These are phyloP conservation scores for Xylota segnis DNA, from an alignment of 2,888 invertebrate species.

Conservation along the genomic window DNA sequence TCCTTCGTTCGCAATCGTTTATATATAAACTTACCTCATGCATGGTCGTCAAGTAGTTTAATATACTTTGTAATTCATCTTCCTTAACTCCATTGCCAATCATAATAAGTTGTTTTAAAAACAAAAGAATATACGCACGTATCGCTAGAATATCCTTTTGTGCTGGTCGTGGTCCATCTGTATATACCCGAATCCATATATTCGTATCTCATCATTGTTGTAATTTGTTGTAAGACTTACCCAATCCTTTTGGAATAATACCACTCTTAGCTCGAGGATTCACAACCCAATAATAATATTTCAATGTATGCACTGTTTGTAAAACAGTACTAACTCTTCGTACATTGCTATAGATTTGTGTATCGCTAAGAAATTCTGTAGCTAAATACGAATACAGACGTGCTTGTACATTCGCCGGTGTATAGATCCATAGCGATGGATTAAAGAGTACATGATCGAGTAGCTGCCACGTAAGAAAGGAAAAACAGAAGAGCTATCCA, in stretches of 20 bases:
- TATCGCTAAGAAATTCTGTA: constrained; percentile 99
- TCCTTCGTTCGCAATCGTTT: constrained; percentile 28
- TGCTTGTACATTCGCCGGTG: constrained; percentile 97
- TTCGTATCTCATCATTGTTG: neutral
- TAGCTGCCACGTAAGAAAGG: constrained; percentile 96
- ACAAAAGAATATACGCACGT: constrained; percentile 96
- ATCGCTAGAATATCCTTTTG: constrained; percentile 97
- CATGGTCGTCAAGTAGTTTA: constrained; percentile 99
- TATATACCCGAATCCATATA: neutral
- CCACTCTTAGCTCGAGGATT: constrained; percentile 98
- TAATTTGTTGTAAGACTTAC: constrained; percentile 86
- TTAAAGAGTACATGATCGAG: constrained; percentile 99
- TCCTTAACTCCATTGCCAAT: constrained; percentile 98
- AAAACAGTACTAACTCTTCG: constrained; percentile 98
- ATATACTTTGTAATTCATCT: constrained; percentile 98
- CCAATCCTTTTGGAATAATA: constrained; percentile 96
- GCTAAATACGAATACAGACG: constrained; percentile 98
- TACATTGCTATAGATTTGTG: constrained; percentile 98
- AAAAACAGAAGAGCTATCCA: constrained; percentile 95
- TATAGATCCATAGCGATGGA: constrained; percentile 99
- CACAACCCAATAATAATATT: constrained; percentile 99
- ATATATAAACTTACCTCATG: constrained; percentile 92
- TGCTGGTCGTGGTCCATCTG: constrained; percentile 96
- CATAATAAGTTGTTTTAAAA: constrained; percentile 98
- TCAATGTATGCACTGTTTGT: constrained; percentile 99